phyloP scores from a whole-genome alignment of 64 coral and sea anemone genomes.

The Platygyra sinensis region DNA sequence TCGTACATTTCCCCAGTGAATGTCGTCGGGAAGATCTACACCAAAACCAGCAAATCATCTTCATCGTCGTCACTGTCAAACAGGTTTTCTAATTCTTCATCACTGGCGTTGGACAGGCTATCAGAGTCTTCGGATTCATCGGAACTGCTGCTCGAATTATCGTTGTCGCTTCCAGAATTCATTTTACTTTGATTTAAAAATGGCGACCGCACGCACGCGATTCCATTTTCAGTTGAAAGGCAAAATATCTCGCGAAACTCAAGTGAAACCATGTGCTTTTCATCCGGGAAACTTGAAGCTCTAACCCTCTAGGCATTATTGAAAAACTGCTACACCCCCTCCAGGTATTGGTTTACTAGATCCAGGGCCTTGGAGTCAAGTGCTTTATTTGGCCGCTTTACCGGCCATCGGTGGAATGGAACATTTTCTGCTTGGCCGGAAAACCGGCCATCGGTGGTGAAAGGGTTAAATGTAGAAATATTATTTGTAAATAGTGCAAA shows the following conservation, averaged over 20 bases:
- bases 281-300: no score
- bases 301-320: no score
- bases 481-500: no score
- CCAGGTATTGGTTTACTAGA: no score
- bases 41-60: not conserved
- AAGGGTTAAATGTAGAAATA: no score
- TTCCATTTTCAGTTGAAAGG: not conserved
- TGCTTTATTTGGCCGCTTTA: no score
- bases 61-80: not conserved
- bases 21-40: not conserved
- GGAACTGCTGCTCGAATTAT: not conserved
- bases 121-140: slow-evolving; percentile 2
- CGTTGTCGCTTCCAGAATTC: not conserved
- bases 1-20: not conserved
- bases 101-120: not conserved
- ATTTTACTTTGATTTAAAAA: not conserved
- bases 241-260: not conserved
- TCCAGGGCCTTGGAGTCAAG: no score
- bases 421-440: no score
- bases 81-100: slow-evolving; percentile 3
- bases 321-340: no score
- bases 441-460: no score
- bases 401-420: no score
- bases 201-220: not conserved
- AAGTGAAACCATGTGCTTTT: no score